A percentile compares a stretch with the other conserved stretches of the same genome.
Conservation (phyloP, 2,888 invertebrate species). For the Loripinus fragilis region DNA sequence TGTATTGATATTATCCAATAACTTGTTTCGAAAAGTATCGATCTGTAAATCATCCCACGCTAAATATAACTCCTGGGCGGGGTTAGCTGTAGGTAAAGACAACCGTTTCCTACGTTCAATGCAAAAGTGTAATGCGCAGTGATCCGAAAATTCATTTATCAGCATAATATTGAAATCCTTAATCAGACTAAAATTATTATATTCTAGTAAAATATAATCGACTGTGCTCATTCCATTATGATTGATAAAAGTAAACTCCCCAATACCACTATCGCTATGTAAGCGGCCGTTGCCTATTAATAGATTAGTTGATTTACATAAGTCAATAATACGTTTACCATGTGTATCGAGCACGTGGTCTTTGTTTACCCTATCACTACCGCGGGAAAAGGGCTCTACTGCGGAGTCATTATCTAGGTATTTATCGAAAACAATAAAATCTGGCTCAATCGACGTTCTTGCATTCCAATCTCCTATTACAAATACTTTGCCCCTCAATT, state of each 20-base stretch:
- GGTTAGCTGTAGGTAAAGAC: too few relatives aligned
- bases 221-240: background rate
- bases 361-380: background rate
- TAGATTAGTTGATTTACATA: slow-evolving; percentile 1
- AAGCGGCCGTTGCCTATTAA: background rate
- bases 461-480: background rate
- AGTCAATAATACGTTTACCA: background rate
- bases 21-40: too few relatives aligned
- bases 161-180: background rate
- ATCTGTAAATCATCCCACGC: too few relatives aligned
- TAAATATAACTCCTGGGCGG: too few relatives aligned
- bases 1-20: too few relatives aligned
- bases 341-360: background rate
- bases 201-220: background rate
- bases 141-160: background rate
- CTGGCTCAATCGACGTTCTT: background rate
- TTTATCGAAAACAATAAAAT: background rate
- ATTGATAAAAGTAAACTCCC: background rate
- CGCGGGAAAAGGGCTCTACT: too few relatives aligned
- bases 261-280: background rate
- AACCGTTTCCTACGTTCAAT: too few relatives aligned
- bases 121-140: background rate
- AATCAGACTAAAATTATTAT: background rate
- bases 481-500: background rate
- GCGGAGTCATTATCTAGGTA: background rate